These are phyloP conservation scores for Lepeophtheirus nordmannii DNA, from an alignment of 2,888 invertebrate genomes.

Conservation along the genomic window DNA sequence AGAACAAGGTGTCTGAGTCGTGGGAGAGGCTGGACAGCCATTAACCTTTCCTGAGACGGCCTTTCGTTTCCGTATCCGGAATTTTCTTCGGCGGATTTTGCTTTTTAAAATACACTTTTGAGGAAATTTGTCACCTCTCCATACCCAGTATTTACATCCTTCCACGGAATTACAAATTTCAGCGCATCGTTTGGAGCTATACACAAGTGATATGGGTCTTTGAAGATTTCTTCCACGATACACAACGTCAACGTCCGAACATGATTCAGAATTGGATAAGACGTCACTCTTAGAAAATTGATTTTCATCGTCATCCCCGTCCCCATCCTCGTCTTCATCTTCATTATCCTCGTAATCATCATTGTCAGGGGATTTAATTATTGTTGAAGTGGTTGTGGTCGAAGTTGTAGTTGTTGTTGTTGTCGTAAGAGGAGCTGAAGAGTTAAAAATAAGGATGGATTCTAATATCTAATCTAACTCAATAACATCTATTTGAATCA, in stretches of 20 bases:
- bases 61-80: background rate
- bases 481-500: background rate
- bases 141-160: background rate
- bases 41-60: background rate
- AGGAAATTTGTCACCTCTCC: slow-evolving; percentile 4
- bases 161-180: background rate
- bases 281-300: background rate
- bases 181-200: background rate
- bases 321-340: background rate
- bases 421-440: background rate
- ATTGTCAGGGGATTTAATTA: background rate
- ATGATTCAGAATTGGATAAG: background rate
- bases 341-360: background rate
- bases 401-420: background rate
- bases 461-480: background rate
- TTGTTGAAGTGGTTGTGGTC: background rate
- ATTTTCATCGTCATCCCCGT: background rate
- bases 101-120: background rate
- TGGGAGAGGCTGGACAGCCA: background rate
- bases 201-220: background rate
- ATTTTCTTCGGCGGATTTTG: background rate
- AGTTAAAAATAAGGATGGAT: too few relatives aligned
- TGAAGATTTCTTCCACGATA: background rate
- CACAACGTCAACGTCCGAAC: background rate
- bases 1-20: background rate